Conservation (phyloP, 53 echinoderm and acorn worm species). For the Patiria pectinifera region DNA sequence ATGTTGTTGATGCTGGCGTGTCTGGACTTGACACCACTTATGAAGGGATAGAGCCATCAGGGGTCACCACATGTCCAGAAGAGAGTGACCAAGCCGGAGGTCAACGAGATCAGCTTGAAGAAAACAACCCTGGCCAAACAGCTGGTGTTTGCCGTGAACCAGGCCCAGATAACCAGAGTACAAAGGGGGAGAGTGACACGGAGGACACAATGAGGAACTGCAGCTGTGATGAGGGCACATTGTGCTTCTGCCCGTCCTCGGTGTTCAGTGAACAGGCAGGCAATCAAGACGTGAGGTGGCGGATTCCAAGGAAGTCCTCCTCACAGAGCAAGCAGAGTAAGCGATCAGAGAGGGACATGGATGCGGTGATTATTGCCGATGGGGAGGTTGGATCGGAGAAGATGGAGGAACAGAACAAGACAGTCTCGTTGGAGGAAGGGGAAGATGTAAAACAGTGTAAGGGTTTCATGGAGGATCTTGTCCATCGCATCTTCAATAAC, state of each 20-base stretch:
- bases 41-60: background rate
- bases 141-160: conserved; percentile 19
- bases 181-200: background rate
- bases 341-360: background rate
- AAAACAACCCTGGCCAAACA: conserved; percentile 3
- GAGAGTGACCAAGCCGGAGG: conserved; percentile 39
- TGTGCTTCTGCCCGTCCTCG: conserved; percentile 39
- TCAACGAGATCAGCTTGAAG: background rate
- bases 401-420: background rate
- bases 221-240: conserved; percentile 29
- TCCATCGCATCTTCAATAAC: conserved; percentile 88
- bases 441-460: conserved; percentile 73
- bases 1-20: background rate
- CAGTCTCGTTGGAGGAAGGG: conserved; percentile 37
- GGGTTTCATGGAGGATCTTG: conserved; percentile 84
- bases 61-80: conserved; percentile 10
- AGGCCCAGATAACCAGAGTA: background rate
- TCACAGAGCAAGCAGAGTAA: background rate
- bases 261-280: background rate
- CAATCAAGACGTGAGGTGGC: conserved; percentile 13
- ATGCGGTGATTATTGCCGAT: background rate
- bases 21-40: background rate
- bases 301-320: background rate
- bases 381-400: background rate
- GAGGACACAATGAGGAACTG: background rate